Evolutionary conservation across 2,113 vertebrate genomes (phyloP).

Genomic region (Oenanthe melanoleuca): DNA sequence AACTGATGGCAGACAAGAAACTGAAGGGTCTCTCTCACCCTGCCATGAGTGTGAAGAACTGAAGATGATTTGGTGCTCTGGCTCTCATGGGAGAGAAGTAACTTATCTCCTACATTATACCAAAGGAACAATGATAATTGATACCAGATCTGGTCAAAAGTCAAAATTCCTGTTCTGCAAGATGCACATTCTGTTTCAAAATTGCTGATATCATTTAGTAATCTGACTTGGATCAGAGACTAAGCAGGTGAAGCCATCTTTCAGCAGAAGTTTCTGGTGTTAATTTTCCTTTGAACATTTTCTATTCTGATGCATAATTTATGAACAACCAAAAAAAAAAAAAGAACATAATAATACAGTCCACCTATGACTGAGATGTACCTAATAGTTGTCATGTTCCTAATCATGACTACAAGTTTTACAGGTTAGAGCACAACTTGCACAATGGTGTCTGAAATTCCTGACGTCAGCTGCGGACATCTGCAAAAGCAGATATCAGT

Average conservation of each 20-base stretch:
- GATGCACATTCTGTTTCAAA: neutral
- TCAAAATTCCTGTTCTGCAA: neutral
- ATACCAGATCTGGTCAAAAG: neutral
- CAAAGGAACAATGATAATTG: neutral
- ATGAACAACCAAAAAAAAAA: neutral
- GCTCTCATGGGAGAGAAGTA: neutral
- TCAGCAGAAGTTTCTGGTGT: neutral
- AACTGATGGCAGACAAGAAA: neutral
- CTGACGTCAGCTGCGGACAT: conserved; percentile 21
- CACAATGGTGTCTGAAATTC: conserved; percentile 37
- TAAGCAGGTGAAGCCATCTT: neutral
- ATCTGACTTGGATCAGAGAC: neutral
- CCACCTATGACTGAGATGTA: neutral
- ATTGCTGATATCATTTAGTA: neutral
- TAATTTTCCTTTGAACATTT: neutral
- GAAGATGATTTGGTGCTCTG: neutral
- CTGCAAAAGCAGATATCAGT: conserved; percentile 63
- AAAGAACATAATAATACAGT: neutral
- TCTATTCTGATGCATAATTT: neutral
- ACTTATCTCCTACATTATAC: neutral
- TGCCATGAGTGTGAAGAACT: neutral
- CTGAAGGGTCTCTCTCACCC: neutral
- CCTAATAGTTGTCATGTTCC: neutral
- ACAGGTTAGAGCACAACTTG: neutral
- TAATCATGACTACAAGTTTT: neutral